Base-by-base conservation (phyloP, 1,140 invertebrate genomes). In the Saccostrea glomerata region DNA sequence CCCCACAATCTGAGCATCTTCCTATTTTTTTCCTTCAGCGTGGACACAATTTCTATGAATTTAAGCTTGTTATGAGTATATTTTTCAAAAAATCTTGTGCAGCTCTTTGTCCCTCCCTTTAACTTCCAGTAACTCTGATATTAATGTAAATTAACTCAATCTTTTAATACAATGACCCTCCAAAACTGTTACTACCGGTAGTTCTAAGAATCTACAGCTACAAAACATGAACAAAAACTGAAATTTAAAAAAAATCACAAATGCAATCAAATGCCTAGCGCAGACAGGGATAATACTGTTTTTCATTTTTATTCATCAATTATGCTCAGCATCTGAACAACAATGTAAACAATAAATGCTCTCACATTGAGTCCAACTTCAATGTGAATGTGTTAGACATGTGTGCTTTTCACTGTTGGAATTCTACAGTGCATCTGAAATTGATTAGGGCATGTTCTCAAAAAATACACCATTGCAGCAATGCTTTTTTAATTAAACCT, bases 261-360 rank as follows among this genome's bases (percentile, higher is more conserved):
- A 20, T 47, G 47, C 47, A 47, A 47, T 47, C 9, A 47, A 47
- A 47, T 47, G 47, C 47, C 30, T 36, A 47, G 47, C 47, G 6
- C 9, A 47, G 47, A 47, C 70, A 30, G 25, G 70, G 30, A 77
- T 30, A 77, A 63, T 17, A n/a, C 17, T 63, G 58, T 20, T 63
- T 17, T 63, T 20, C 58, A 20, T 63, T 63, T 63, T n/a, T 63
- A 20, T 20, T 60, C 13, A 30, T 77, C 66, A 73, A 25, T 77
- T 77, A 2, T 30, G 70, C 70, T 15, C 70, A 77, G 70, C 70
- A 77, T 77, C 70, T 25, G 36, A 77, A 77, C 25, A 77, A 15
- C 70, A 77, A 36, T 77, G 70, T 77, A 77, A 77, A 77, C 60
- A 66, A 66, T 17, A 30, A 77, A 77, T 77, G 70, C 30, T 40